These are phyloP conservation scores for Exephanes ischioxanthus DNA, from an alignment of 2,888 invertebrate genomes.

Conservation along the genomic window DNA sequence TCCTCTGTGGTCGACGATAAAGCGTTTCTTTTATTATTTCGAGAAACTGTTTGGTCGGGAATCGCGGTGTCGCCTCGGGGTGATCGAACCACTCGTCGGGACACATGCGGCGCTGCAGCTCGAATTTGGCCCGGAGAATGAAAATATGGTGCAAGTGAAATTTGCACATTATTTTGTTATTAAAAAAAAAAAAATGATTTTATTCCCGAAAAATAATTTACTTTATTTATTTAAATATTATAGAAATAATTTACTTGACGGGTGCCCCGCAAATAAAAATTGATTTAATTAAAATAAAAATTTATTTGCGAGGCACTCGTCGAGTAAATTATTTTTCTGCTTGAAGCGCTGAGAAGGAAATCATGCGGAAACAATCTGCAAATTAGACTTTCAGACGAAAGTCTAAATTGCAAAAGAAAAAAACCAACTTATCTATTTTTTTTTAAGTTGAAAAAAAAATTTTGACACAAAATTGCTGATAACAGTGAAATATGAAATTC, in stretches of 20 bases:
- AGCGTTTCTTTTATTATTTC: slow-evolving; percentile 9
- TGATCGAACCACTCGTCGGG: neutral
- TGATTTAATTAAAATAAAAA: too few relatives aligned
- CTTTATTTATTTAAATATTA: too few relatives aligned
- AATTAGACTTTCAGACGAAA: neutral
- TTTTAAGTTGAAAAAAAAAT: neutral
- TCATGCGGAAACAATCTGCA: neutral
- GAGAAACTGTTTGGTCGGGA: neutral
- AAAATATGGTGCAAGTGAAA: neutral
- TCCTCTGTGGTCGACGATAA: neutral
- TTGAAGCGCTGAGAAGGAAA: neutral
- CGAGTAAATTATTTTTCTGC: neutral
- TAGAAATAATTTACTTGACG: too few relatives aligned
- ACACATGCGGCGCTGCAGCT: neutral
- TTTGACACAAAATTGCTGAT: neutral
- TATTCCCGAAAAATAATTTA: neutral
- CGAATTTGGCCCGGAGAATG: neutral
- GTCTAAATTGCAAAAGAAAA: too few relatives aligned
- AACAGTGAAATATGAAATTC: neutral
- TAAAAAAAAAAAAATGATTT: neutral
- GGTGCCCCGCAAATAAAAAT: too few relatives aligned
- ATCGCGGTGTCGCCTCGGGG: neutral
- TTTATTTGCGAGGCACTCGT: too few relatives aligned
- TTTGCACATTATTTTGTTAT: neutral
- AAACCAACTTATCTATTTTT: neutral